A percentile compares a stretch with the other conserved stretches of the same genome.
phyloP scores from a whole-genome alignment of 2,888 invertebrate genomes.

The Creontiades dilutus region DNA sequence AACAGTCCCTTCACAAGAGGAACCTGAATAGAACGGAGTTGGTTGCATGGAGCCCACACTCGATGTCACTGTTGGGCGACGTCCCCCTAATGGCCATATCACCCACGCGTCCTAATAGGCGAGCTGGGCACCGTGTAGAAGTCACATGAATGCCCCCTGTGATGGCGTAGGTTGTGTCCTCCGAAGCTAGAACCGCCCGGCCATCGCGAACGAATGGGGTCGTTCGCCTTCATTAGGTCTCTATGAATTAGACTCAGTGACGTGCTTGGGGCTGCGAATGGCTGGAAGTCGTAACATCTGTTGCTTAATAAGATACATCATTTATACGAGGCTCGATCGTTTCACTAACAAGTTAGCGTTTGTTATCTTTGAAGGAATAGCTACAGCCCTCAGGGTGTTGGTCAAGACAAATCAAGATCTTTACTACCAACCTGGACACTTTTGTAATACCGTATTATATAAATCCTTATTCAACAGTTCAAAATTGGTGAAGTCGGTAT shows the following conservation, averaged over 20 bases:
- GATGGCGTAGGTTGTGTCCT: background rate
- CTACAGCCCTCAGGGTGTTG: too few relatives aligned
- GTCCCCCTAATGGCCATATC: background rate
- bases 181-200: background rate
- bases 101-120: constrained; percentile 32
- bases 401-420: too few relatives aligned
- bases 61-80: constrained; percentile 6
- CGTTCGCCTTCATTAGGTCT: constrained; percentile 11
- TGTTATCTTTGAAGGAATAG: too few relatives aligned
- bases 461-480: too few relatives aligned
- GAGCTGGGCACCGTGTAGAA: constrained; percentile 11
- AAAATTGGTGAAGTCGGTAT: too few relatives aligned
- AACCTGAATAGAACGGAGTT: too few relatives aligned
- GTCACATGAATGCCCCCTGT: constrained; percentile 9
- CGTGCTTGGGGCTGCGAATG: too few relatives aligned
- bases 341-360: too few relatives aligned
- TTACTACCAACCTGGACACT: too few relatives aligned
- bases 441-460: too few relatives aligned
- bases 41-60: background rate
- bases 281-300: background rate
- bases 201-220: background rate
- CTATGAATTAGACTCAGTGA: background rate
- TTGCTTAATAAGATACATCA: background rate
- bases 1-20: too few relatives aligned
- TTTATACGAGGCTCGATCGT: too few relatives aligned